Evolutionary conservation across 2,113 vertebrate species (phyloP), one percentile per base, ranked within the genome.

Genomic region (Mustela nigripes): DNA sequence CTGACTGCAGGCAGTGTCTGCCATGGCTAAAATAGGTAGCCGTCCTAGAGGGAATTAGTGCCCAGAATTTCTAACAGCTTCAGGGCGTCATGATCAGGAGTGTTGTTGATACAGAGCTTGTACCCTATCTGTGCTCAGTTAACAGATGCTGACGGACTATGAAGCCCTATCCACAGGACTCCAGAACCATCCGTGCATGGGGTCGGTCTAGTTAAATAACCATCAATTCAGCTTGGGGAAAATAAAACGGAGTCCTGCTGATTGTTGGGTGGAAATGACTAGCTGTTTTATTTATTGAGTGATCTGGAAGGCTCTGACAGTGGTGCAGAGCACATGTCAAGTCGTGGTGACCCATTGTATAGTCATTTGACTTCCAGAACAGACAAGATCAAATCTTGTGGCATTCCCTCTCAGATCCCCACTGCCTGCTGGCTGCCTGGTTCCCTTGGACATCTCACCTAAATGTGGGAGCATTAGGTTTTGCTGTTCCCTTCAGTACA

Each of bases 181-280:
- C 97, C 65, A 92, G 97, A 98, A 98, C 50, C 58, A 19, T 97
- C 93, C 3, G 45, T 50, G 73, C 50, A 1, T 78, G 79, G 67
- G 53, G 62, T 82, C 10, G 8, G n/a, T 79, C 91, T 94, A 62
- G 74, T 63, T 63, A 87, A 87, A 96, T 58, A 95, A 78, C 50
- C 62, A 89, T 86, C 82, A n/a, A 0, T 31, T 95, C 87, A 83
- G 53, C 24, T 6, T 5, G 2, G 26, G 67, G 67, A 36, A 39
- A 96, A 87, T 78, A 85, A 96, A 96, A 53, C 1, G 1, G 78
- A 92, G 69, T 86, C 56, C 81, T 82, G 73, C 76, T 85, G 94
- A 96, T n/a, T 86, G 71, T 67, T 63, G 58, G 33, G 45, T 94
- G 39, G 90, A 97, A 98, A 85, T 10, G 56, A 90, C 97, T 62